phyloP scores from a whole-genome alignment of 2,888 invertebrate species.

The Catotricha subobsoleta region DNA sequence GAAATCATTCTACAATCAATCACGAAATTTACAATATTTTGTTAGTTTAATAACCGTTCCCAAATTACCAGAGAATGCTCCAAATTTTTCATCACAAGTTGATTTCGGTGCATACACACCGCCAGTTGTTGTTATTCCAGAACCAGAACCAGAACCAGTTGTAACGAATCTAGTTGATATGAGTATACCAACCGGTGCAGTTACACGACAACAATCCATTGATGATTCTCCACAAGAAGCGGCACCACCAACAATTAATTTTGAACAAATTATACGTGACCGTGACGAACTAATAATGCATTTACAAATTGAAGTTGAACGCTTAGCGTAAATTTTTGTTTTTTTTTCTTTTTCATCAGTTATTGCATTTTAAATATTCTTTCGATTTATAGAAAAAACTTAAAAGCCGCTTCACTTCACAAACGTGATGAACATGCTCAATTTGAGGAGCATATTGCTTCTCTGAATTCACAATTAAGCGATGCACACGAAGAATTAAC shows the following conservation, averaged over 20 bases:
- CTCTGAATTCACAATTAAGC: conserved; percentile 19
- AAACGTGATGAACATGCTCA: conserved; percentile 13
- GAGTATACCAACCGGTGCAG: not conserved
- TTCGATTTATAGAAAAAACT: conserved; percentile 8
- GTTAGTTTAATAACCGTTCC: conserved; percentile 89
- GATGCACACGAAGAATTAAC: conserved; percentile 19
- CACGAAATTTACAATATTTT: conserved; percentile 91
- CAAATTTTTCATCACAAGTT: conserved; percentile 79
- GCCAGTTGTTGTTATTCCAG: conserved; percentile 74
- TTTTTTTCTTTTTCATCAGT: too few species aligned
- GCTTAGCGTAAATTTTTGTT: conserved; percentile 11
- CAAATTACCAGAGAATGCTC: conserved; percentile 77
- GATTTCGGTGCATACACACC: conserved; percentile 88
- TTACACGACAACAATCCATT: conserved; percentile 8
- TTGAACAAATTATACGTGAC: conserved; percentile 31
- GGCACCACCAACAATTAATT: conserved; percentile 23
- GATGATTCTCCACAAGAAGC: conserved; percentile 21
- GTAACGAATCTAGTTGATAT: conserved; percentile 26
- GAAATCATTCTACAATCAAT: conserved; percentile 82
- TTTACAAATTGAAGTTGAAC: conserved; percentile 44
- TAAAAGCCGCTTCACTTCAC: conserved; percentile 12
- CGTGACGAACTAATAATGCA: conserved; percentile 63
- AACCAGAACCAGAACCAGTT: conserved; percentile 25
- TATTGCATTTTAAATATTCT: too few species aligned
- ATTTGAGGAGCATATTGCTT: conserved; percentile 18